Evolutionary conservation across 2,113 vertebrate species (phyloP).

Genomic region (Asarcornis scutulata): DNA sequence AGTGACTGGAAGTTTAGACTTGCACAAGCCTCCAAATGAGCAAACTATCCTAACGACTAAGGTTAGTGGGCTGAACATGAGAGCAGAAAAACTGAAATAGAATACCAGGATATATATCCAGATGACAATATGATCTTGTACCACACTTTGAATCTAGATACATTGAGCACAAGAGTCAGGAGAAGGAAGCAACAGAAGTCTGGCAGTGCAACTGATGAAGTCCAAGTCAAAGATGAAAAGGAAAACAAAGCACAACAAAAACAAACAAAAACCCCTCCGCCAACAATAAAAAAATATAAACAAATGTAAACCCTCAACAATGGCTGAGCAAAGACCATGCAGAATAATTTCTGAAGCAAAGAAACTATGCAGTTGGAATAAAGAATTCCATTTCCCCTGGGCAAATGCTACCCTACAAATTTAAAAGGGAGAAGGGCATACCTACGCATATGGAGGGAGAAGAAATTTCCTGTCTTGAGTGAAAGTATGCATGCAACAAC

Average conservation of each 20-base stretch:
- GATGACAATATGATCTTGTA: neutral
- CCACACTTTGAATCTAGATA: neutral
- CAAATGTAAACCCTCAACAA: neutral
- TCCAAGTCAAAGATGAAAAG: neutral
- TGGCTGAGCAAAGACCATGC: neutral
- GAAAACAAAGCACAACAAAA: neutral
- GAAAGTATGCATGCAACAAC: neutral
- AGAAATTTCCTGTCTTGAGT: neutral
- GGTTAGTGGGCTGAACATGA: neutral
- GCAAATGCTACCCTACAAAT: neutral
- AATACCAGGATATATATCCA: neutral
- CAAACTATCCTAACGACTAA: neutral
- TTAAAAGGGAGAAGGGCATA: neutral
- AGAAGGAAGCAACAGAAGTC: neutral
- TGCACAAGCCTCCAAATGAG: neutral
- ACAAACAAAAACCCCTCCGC: neutral
- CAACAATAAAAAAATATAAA: neutral
- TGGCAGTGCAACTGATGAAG: neutral
- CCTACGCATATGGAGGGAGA: fast-evolving
- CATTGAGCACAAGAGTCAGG: neutral
- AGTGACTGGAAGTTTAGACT: neutral
- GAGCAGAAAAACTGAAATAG: neutral
- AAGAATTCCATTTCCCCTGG: fast-evolving
- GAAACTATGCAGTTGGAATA: neutral
- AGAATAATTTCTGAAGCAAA: neutral